These are phyloP conservation scores for Peromyscus nudipes DNA, from an alignment of 2,797 vertebrate genomes.

Conservation along the genomic window DNA sequence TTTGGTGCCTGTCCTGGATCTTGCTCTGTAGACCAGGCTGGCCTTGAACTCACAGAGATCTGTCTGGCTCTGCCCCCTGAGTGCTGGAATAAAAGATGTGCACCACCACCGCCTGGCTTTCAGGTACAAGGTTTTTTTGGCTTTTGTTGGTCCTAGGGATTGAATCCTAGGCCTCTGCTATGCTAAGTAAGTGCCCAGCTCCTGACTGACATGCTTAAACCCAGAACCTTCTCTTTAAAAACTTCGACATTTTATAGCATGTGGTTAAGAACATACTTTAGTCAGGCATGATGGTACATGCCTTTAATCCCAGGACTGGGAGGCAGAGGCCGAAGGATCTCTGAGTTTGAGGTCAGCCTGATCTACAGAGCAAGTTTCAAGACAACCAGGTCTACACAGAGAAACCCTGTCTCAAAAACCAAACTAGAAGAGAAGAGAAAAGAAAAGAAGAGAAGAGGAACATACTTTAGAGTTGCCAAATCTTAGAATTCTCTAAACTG, in stretches of 20 bases:
- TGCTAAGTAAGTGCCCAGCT: background rate
- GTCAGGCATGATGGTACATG: background rate
- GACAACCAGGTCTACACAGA: background rate
- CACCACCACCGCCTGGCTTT: too few relatives aligned
- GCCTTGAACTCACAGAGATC: too few relatives aligned
- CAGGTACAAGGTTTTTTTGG: too few relatives aligned
- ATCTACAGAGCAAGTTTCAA: background rate
- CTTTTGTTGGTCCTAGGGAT: too few relatives aligned
- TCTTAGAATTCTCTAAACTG: background rate
- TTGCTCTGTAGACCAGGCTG: too few relatives aligned
- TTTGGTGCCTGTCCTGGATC: too few relatives aligned
- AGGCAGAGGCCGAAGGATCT: background rate
- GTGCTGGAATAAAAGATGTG: too few relatives aligned
- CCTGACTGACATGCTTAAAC: background rate
- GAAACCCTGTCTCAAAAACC: background rate
- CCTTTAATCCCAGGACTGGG: background rate
- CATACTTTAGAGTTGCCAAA: background rate
- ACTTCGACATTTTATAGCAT: background rate
- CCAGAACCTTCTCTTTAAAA: background rate
- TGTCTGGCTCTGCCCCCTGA: too few relatives aligned
- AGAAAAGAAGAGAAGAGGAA: background rate
- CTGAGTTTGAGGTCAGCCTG: background rate
- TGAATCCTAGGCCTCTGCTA: background rate
- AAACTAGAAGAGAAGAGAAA: background rate
- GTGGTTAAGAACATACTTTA: background rate